These are phyloP conservation scores for Mormyrus lacerda DNA, from an alignment of 2,113 vertebrate species.

Conservation along the genomic window DNA sequence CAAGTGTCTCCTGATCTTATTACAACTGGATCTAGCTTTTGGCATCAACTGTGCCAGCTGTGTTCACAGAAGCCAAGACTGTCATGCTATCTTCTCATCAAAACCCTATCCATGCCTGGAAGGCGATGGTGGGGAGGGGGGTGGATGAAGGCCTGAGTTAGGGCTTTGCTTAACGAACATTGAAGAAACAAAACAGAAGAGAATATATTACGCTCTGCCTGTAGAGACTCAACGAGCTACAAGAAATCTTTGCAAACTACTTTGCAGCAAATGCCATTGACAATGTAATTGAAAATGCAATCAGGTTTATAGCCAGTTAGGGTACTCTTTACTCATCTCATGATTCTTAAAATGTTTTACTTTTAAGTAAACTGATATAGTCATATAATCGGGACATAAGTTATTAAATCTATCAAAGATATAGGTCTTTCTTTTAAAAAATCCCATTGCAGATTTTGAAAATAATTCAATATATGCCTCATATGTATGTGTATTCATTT, in stretches of 20 bases:
- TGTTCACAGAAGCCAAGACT: slow-evolving; percentile 72
- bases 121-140: slow-evolving; percentile 5
- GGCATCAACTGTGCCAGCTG: slow-evolving; percentile 62
- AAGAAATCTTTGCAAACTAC: slow-evolving; percentile 38
- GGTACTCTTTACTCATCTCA: background rate
- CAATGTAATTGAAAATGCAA: slow-evolving; percentile 36
- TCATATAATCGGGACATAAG: background rate
- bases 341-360: background rate
- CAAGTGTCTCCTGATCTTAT: slow-evolving; percentile 60
- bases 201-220: slow-evolving; percentile 71
- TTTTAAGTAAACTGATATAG: background rate
- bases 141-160: slow-evolving; percentile 27
- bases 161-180: slow-evolving; percentile 68
- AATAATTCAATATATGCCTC: background rate
- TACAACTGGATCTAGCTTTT: slow-evolving; percentile 62
- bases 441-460: background rate
- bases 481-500: background rate
- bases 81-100: slow-evolving; percentile 80
- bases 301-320: slow-evolving; percentile 9
- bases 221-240: slow-evolving; percentile 48
- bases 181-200: slow-evolving; percentile 68
- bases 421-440: background rate
- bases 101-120: slow-evolving; percentile 51
- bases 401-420: background rate
- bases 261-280: slow-evolving; percentile 30